Conservation (phyloP, 2,113 vertebrate species). For the Antechinus flavipes region DNA sequence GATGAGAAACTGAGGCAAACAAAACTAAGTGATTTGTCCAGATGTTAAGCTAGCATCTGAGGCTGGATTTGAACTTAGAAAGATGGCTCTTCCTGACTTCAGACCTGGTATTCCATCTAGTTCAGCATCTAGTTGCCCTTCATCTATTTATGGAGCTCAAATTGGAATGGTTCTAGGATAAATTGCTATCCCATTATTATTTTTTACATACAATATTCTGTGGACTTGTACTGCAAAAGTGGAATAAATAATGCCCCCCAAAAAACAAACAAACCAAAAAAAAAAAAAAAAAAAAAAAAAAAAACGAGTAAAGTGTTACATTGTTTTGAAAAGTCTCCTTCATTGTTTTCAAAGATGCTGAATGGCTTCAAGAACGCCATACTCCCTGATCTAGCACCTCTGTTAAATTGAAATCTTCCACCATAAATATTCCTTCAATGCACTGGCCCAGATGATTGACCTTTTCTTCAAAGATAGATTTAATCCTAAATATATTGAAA, state of each 20-base stretch:
- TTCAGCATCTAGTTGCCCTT: neutral
- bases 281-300: too few relatives aligned
- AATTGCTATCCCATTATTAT: neutral
- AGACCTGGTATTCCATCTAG: neutral
- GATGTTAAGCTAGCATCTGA: too few relatives aligned
- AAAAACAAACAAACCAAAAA: too few relatives aligned
- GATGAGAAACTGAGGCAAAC: neutral
- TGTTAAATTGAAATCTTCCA: neutral
- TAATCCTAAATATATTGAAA: slow-evolving; percentile 12
- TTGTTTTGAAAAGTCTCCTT: neutral
- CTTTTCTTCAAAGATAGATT: neutral
- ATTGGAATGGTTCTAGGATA: neutral
- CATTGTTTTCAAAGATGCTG: neutral
- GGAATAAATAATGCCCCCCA: neutral
- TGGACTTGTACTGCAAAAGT: neutral
- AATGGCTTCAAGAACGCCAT: neutral
- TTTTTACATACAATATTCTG: neutral
- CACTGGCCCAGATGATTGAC: neutral
- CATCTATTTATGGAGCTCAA: neutral
- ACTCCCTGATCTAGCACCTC: fast-evolving
- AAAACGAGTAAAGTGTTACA: neutral
- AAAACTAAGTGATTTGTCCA: neutral
- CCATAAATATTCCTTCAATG: neutral
- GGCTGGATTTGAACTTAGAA: too few relatives aligned
- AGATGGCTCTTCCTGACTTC: too few relatives aligned